These are phyloP conservation scores for Oxyura jamaicensis DNA, from an alignment of 2,113 vertebrate genomes.

Conservation along the genomic window DNA sequence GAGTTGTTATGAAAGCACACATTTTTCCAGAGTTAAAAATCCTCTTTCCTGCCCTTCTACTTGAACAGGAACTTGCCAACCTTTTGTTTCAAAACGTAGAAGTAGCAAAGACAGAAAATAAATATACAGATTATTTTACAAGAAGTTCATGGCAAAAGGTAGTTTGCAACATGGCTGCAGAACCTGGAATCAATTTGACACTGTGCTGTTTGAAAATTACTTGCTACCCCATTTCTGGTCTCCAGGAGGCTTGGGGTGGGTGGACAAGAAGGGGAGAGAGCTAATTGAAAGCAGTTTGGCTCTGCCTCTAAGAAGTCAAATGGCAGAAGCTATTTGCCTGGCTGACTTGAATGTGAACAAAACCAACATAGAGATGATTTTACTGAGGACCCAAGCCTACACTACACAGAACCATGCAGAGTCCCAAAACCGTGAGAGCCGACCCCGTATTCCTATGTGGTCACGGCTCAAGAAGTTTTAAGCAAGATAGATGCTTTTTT, in stretches of 20 bases:
- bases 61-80: not conserved
- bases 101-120: not conserved
- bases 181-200: conserved; percentile 23
- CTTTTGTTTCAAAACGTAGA: not conserved
- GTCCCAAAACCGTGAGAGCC: not conserved
- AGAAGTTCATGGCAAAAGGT: not conserved
- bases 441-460: not conserved
- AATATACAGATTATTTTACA: not conserved
- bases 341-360: not conserved
- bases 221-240: not conserved
- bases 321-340: not conserved
- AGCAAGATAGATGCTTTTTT: not conserved
- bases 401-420: not conserved
- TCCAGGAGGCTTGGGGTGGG: not conserved
- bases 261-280: rapidly evolving
- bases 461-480: not conserved
- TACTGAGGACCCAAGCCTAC: not conserved
- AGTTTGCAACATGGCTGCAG: not conserved
- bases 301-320: not conserved
- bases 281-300: conserved; percentile 32
- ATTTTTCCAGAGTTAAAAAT: not conserved
- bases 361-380: not conserved
- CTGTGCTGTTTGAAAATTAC: not conserved
- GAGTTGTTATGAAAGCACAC: not conserved
- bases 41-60: not conserved